These are phyloP conservation scores for Bombus cullumanus DNA, from an alignment of 1,140 invertebrate genomes.

Conservation along the genomic window DNA sequence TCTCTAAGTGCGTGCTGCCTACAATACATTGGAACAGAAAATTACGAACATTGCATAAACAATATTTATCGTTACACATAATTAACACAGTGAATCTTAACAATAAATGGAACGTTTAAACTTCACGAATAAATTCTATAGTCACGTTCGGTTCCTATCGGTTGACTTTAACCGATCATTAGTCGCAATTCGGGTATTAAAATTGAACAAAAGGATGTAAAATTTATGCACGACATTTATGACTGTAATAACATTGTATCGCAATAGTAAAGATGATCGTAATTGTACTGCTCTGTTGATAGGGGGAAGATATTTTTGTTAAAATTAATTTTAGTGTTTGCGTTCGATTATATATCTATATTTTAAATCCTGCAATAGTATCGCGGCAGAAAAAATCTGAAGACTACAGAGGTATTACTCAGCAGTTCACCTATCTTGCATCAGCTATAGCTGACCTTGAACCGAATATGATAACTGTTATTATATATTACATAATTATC, in stretches of 20 bases:
- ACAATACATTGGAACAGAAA: not conserved
- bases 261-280: not conserved
- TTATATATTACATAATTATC: not conserved
- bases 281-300: not conserved
- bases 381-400: not conserved
- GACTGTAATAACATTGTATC: not conserved
- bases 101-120: too few species aligned
- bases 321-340: not conserved
- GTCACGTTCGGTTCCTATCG: not conserved
- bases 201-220: not conserved
- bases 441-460: not conserved
- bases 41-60: not conserved
- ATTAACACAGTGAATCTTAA: too few species aligned
- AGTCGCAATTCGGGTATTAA: not conserved
- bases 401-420: not conserved
- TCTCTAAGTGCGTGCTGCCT: not conserved
- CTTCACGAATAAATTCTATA: not conserved
- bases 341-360: not conserved
- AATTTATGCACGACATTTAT: not conserved
- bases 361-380: too few species aligned
- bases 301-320: not conserved
- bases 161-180: not conserved
- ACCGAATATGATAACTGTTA: not conserved
- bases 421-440: too few species aligned
- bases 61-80: rapidly evolving